phyloP scores from a whole-genome alignment of 2,113 vertebrate species.

The Ailurus styani region DNA sequence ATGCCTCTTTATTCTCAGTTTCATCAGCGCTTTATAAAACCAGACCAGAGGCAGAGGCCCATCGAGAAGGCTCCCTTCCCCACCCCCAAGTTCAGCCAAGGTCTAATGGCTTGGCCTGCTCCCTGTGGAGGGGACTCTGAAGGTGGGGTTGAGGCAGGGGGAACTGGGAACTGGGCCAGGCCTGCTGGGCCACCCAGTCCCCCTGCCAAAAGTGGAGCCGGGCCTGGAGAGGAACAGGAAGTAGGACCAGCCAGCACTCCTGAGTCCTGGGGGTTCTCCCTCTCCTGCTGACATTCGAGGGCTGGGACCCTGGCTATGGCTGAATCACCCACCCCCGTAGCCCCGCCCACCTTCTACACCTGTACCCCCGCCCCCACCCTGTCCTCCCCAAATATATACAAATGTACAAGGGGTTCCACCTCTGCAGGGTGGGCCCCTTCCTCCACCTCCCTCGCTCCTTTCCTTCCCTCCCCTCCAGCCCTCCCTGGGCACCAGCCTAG shows the following conservation, averaged over 20 bases:
- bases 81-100: background rate
- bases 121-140: background rate
- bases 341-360: slow-evolving; percentile 46
- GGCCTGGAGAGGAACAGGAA: slow-evolving; percentile 22
- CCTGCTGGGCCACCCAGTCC: slow-evolving; percentile 59
- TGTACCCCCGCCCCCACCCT: slow-evolving; percentile 52
- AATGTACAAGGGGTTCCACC: slow-evolving; percentile 62
- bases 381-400: slow-evolving; percentile 72
- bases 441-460: background rate
- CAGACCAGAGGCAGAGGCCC: background rate
- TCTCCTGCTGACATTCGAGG: background rate
- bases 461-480: background rate
- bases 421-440: background rate
- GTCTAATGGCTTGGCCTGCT: background rate
- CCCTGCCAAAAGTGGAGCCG: slow-evolving; percentile 42
- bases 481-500: background rate
- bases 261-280: background rate
- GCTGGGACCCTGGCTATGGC: background rate
- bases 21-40: slow-evolving; percentile 57
- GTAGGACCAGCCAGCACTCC: slow-evolving; percentile 13
- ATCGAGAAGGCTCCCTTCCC: background rate
- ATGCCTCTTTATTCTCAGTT: slow-evolving; percentile 71
- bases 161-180: slow-evolving; percentile 58
- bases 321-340: background rate
- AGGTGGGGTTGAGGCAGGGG: background rate